These are phyloP conservation scores for Megamerina dolium DNA, from an alignment of 2,888 invertebrate species.

Conservation along the genomic window DNA sequence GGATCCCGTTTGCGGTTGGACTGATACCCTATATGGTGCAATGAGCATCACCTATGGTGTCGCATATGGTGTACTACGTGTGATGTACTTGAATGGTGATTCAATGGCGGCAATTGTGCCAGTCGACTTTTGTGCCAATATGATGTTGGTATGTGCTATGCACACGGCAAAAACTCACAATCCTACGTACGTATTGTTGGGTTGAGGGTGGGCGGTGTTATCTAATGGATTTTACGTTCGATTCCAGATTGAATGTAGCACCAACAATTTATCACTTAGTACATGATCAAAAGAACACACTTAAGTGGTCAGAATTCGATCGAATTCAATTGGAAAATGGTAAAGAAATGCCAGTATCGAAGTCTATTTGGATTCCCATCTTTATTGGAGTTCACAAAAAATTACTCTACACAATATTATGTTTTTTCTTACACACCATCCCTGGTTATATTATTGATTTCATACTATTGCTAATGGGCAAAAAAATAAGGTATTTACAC, in stretches of 20 bases:
- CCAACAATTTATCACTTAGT: slow-evolving; percentile 68
- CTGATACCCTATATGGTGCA: slow-evolving; percentile 63
- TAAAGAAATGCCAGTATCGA: slow-evolving; percentile 54
- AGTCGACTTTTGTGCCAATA: slow-evolving; percentile 50
- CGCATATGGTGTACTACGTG: slow-evolving; percentile 57
- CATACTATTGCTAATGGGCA: slow-evolving; percentile 26
- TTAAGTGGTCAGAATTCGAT: slow-evolving; percentile 72
- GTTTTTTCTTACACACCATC: slow-evolving; percentile 57
- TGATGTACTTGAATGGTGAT: slow-evolving; percentile 35
- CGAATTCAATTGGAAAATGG: slow-evolving; percentile 42
- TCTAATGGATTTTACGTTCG: background rate
- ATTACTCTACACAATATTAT: slow-evolving; percentile 47
- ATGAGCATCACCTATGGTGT: slow-evolving; percentile 50
- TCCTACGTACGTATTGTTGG: no score
- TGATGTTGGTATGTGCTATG: slow-evolving; percentile 49
- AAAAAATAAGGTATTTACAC: slow-evolving; percentile 44
- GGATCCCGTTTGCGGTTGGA: slow-evolving; percentile 60
- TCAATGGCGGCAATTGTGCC: slow-evolving; percentile 48
- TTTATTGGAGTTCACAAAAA: slow-evolving; percentile 49
- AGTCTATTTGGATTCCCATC: slow-evolving; percentile 65
- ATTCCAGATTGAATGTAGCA: slow-evolving; percentile 14
- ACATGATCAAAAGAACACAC: slow-evolving; percentile 69
- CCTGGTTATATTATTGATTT: slow-evolving; percentile 60
- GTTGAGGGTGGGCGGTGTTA: no score
- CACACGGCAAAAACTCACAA: slow-evolving; percentile 48